Percentiles rank a stretch among this genome's conserved stretches.
Conservation (phyloP, 2,797 vertebrate genomes). For the Acestrorhynchus altus region DNA sequence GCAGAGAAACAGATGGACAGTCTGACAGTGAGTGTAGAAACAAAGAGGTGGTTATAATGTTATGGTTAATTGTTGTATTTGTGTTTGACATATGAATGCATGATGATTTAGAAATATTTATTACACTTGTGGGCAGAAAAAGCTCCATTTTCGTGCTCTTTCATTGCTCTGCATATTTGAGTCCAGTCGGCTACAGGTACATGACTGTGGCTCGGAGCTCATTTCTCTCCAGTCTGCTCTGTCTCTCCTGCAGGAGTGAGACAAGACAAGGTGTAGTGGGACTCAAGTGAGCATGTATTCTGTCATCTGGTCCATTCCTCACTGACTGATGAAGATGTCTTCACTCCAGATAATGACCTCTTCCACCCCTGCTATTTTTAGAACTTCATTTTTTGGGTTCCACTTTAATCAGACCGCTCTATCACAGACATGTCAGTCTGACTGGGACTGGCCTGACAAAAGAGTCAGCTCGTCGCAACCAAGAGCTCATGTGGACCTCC, state of each 20-base stretch:
- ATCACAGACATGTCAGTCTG: slow-evolving; percentile 43
- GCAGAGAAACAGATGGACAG: too few species aligned
- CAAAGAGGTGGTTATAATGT: too few species aligned
- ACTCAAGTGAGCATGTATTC: slow-evolving; percentile 11
- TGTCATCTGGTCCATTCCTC: slow-evolving; percentile 17
- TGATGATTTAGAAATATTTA: too few species aligned
- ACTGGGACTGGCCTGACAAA: slow-evolving; percentile 16
- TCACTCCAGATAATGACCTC: slow-evolving; percentile 49
- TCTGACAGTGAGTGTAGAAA: too few species aligned
- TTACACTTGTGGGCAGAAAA: too few species aligned
- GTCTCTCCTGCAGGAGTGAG: not conserved
- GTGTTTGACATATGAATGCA: too few species aligned
- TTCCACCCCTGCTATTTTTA: slow-evolving; percentile 54
- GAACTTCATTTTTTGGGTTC: slow-evolving; percentile 51
- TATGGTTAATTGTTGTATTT: too few species aligned
- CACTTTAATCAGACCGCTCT: slow-evolving; percentile 50
- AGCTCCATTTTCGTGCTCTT: too few species aligned
- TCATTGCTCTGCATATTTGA: not conserved
- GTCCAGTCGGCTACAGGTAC: not conserved
- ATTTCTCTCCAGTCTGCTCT: not conserved
- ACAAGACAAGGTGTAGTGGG: not conserved
- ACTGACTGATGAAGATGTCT: slow-evolving; percentile 49
- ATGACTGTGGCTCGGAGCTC: not conserved
- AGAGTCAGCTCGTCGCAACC: slow-evolving; percentile 6
- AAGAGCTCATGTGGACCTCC: slow-evolving; percentile 24